Base-by-base conservation (phyloP, 2,888 invertebrate genomes). In the Erebia aethiops region DNA sequence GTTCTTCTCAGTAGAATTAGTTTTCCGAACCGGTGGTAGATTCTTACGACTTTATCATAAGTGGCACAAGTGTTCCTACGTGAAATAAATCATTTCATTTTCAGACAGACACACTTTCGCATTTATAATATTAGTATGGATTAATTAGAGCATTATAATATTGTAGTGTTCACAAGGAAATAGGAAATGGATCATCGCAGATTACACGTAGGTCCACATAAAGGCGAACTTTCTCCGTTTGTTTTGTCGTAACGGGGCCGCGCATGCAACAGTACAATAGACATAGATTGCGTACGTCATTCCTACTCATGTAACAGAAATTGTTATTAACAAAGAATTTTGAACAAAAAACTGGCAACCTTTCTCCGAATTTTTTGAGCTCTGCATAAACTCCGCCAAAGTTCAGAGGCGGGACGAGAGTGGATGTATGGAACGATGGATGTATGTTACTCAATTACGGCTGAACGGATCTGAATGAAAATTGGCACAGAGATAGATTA, bases 201-300 rank as follows among this genome's bases (percentile, higher is more conserved):
- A 84, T 82, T 83, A 84, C 79, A 80, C 79, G 75, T 76, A 76
- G 75, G 81, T 83, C 84, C 82, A 87, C 84, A 87, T 85, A 84
- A 86, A 81, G 81, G 81, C 78, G 79, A 77, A 90, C 92, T 91
- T 91, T 91, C 92, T 88, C 92, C 88, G 81, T 89, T 89, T 90
- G 89, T 91, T 90, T 87, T 83, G 86, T 81, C 82, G 80, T 81
- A 82, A 80, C 79, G 81, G 80, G 79, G 79, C 77, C 77, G 79
- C 82, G 81, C 82, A 79, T 80, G 74, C 77, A 81, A 82, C 83
- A 85, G 82, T 82, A 77, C 80, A 79, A 77, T 77, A 71, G 69
- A 73, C 71, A 72, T 75, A 76, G 75, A 75, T 73, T 75, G 75
- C 73, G 75, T 75, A 74, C 76, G 76, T 76, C 79, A 78, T 74